These are phyloP conservation scores for Rhodeus uyekii DNA, from an alignment of 2,797 vertebrate species.

Conservation along the genomic window DNA sequence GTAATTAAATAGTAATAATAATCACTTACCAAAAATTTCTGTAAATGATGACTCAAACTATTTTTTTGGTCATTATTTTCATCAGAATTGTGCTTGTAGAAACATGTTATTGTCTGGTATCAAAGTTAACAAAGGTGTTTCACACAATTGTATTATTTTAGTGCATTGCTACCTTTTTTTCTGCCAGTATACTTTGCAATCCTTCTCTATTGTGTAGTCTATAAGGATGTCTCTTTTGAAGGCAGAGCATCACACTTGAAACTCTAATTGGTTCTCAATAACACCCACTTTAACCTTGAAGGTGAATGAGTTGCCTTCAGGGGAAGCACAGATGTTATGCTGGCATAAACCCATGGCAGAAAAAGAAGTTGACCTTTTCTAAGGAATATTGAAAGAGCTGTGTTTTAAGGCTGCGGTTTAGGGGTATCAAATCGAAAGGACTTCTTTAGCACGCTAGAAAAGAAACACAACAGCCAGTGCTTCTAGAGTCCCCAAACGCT, in stretches of 20 bases:
- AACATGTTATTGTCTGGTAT: not conserved
- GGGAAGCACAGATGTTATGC: conserved; percentile 26
- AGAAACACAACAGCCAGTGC: not conserved
- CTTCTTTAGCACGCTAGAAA: not conserved
- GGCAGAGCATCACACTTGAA: not conserved
- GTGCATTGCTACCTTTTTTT: not conserved
- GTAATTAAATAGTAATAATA: not conserved
- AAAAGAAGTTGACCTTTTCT: conserved; percentile 34
- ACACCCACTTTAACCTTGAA: conserved; percentile 29
- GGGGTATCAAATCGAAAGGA: not conserved
- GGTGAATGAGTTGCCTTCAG: conserved; percentile 24
- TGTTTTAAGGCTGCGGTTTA: conserved; percentile 4
- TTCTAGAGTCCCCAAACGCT: conserved; percentile 14
- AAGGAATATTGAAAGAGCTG: not conserved
- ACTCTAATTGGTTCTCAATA: conserved; percentile 29
- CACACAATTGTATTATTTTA: not conserved
- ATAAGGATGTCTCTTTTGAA: conserved; percentile 15
- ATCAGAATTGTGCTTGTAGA: not conserved
- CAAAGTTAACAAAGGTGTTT: not conserved
- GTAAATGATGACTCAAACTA: not conserved
- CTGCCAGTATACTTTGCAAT: not conserved
- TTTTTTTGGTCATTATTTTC: not conserved
- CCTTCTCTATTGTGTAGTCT: not conserved
- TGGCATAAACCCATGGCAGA: not conserved
- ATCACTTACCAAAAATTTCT: not conserved